phyloP scores from a whole-genome alignment of 2,888 invertebrate species.

The Diaphora mendica region DNA sequence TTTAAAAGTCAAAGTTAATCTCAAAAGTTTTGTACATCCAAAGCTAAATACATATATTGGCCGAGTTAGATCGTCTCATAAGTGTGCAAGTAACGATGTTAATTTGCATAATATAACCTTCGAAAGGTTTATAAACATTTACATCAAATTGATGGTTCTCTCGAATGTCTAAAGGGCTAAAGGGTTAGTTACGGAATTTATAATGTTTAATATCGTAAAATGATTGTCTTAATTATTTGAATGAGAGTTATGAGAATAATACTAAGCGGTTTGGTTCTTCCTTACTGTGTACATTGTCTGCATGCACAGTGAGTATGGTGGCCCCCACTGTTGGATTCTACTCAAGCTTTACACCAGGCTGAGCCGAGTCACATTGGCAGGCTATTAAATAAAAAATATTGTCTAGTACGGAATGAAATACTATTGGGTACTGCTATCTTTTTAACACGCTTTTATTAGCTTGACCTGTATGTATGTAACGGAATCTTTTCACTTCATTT shows the following conservation, averaged over 20 bases:
- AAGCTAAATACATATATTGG: slow-evolving; percentile 22
- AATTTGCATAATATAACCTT: slow-evolving; percentile 37
- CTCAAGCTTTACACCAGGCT: too few relatives aligned
- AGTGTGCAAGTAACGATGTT: slow-evolving; percentile 39
- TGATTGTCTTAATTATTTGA: neutral
- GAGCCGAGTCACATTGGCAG: too few relatives aligned
- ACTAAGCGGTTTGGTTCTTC: too few relatives aligned
- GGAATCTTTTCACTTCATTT: too few relatives aligned
- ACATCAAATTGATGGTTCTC: neutral
- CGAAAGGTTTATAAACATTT: neutral
- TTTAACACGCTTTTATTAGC: too few relatives aligned
- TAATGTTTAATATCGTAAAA: neutral
- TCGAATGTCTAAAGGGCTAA: neutral
- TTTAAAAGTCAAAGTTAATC: slow-evolving; percentile 15
- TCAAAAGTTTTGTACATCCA: slow-evolving; percentile 31
- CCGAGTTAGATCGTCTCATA: slow-evolving; percentile 26
- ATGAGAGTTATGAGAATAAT: neutral
- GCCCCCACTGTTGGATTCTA: too few relatives aligned
- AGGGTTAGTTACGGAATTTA: neutral
- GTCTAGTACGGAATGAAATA: too few relatives aligned
- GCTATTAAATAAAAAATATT: too few relatives aligned
- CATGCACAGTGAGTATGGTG: too few relatives aligned
- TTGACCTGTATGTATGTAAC: too few relatives aligned
- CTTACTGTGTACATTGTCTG: too few relatives aligned
- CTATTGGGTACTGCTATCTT: too few relatives aligned